Conservation (phyloP, 2,888 invertebrate species). For the Phanerotoma sp. region DNA sequence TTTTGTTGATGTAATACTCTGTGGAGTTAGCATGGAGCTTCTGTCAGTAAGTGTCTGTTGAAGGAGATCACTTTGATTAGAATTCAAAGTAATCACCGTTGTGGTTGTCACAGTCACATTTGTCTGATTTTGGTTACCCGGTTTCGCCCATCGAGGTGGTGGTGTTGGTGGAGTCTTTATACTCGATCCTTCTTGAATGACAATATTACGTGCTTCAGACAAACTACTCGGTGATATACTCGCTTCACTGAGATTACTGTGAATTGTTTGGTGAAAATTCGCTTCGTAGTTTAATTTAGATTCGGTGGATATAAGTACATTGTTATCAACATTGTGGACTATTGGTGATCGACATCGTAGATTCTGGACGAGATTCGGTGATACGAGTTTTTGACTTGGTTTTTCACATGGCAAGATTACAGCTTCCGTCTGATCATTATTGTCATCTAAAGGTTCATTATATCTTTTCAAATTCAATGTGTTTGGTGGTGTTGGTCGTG, state of each 20-base stretch:
- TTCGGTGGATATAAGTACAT: slow-evolving; percentile 50
- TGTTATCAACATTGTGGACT: slow-evolving; percentile 54
- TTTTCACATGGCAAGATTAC: slow-evolving; percentile 47
- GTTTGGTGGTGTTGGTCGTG: slow-evolving; percentile 80
- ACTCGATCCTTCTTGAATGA: slow-evolving; percentile 40
- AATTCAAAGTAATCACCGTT: slow-evolving; percentile 71
- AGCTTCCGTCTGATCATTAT: slow-evolving; percentile 42
- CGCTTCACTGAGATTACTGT: slow-evolving; percentile 44
- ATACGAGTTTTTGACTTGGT: slow-evolving; percentile 50
- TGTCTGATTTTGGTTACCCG: slow-evolving; percentile 62
- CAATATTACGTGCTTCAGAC: slow-evolving; percentile 42
- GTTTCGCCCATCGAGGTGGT: slow-evolving; percentile 84
- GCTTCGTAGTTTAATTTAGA: slow-evolving; percentile 37
- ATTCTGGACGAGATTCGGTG: slow-evolving; percentile 54
- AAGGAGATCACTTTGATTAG: slow-evolving; percentile 58
- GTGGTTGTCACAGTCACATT: slow-evolving; percentile 85
- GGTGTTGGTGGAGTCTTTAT: slow-evolving; percentile 75
- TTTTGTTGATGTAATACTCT: slow-evolving; percentile 49
- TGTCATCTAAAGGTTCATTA: slow-evolving; percentile 52
- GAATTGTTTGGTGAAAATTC: slow-evolving; percentile 47
- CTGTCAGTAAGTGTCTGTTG: slow-evolving; percentile 52
- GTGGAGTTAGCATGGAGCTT: slow-evolving; percentile 50
- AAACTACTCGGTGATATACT: slow-evolving; percentile 40
- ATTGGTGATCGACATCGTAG: slow-evolving; percentile 52
- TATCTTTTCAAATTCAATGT: slow-evolving; percentile 71